Base-by-base conservation (phyloP, 2,113 vertebrate genomes). In the Megalops atlanticus region DNA sequence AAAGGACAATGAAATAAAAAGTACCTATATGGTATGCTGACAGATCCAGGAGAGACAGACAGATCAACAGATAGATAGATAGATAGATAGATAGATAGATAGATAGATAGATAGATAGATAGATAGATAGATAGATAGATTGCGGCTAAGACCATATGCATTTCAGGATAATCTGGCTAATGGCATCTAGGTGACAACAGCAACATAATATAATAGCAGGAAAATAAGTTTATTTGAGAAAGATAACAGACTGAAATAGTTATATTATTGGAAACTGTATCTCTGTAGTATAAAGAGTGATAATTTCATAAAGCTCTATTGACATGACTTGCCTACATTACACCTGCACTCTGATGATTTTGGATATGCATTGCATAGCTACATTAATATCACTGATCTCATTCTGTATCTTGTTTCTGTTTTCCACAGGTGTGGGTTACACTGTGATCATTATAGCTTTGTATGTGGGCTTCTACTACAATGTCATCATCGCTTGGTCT, bases 381-480 rank as follows among this genome's bases (percentile, higher is more conserved):
- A 54, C 49, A 49, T 15, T 49, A 16, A 12, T 16, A 54, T 54
- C 49, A 54, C 8, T 54, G 16, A 54, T 54, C 16, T 24, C 49
- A 54, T 21, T 49, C 3, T 31, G 40, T 24, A 24, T n/a, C 38
- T 15, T 88, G 84, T 76, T 84, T 47, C 82, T 88, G 87, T 84
- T 69, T 84, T 89, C 78, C 3, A 21, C 82, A 99, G 97, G 98
- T 85, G 97, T 99, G 74, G 98, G 98, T 90, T 99, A 99, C 27
- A 95, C 96, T 1, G 98, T 99, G 91, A 99, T 99, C 89, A 85
- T 99, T 90, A 99, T 99, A 83, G 98, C 98, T 21, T 89, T 99
- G 74, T 99, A 99, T 14, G 97, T 99, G 47, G 98, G 98, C 86
- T 99, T 99, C 95, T 99, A 99, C 94, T 99, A 99, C 95, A 99